These are phyloP conservation scores for Cydia splendana DNA, from an alignment of 1,140 invertebrate genomes.

Conservation along the genomic window DNA sequence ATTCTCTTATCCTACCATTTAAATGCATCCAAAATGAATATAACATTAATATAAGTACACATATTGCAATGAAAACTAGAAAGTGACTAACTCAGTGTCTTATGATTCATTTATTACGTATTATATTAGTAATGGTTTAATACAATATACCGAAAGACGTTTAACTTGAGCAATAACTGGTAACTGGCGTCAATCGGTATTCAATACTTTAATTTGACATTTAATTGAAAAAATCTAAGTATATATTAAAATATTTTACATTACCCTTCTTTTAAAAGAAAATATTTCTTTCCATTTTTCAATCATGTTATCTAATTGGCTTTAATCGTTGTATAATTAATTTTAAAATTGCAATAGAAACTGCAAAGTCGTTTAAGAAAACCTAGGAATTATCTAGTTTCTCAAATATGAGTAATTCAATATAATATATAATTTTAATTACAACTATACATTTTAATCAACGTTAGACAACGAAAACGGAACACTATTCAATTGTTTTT, in stretches of 20 bases:
- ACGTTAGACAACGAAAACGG: background rate
- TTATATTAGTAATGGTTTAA: constrained; percentile 19
- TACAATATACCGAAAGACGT: constrained; percentile 12
- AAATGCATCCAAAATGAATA: constrained; percentile 30
- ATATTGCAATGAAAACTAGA: background rate
- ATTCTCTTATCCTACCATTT: background rate
- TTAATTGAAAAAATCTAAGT: constrained; percentile 13
- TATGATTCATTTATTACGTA: constrained; percentile 29
- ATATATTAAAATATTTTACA: background rate
- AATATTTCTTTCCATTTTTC: background rate
- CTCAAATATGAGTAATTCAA: background rate
- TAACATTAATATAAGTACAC: background rate
- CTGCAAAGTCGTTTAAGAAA: background rate
- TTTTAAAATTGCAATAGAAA: background rate
- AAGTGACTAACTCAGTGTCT: constrained; percentile 20
- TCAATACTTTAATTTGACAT: background rate
- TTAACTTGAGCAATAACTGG: constrained; percentile 14
- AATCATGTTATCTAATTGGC: background rate
- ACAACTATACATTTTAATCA: background rate
- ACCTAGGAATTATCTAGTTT: background rate
- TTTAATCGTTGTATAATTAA: constrained; percentile 7
- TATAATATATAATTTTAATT: background rate
- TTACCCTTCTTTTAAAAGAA: background rate
- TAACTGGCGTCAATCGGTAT: constrained; percentile 11
- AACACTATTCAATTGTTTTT: background rate